A percentile compares a stretch with the other conserved stretches of the same genome.
Conservation (phyloP, 2,797 vertebrate species). For the Discoglossus pictus region DNA sequence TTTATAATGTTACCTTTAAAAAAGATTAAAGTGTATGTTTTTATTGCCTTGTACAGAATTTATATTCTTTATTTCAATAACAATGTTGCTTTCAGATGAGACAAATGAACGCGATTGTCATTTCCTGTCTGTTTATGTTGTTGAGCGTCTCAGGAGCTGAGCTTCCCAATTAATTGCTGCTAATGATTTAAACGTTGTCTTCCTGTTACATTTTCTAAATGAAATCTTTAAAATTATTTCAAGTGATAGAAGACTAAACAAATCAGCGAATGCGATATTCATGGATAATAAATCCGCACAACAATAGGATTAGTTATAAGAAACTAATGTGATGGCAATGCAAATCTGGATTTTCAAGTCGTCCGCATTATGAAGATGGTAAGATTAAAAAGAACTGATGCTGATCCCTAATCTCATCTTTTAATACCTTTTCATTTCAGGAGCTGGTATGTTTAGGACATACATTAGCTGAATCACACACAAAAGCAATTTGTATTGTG, state of each 20-base stretch:
- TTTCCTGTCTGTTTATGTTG: slow-evolving; percentile 8
- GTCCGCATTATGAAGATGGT: slow-evolving; percentile 48
- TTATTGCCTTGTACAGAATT: neutral
- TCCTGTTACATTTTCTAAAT: slow-evolving; percentile 46
- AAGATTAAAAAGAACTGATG: slow-evolving; percentile 48
- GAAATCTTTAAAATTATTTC: slow-evolving; percentile 45
- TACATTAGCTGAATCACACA: slow-evolving; percentile 50
- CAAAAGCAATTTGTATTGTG: slow-evolving; percentile 45
- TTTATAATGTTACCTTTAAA: slow-evolving; percentile 32
- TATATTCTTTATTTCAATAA: slow-evolving; percentile 1
- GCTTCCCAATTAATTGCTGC: slow-evolving; percentile 41
- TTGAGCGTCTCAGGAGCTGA: neutral
- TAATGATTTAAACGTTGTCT: slow-evolving; percentile 46
- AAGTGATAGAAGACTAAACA: slow-evolving; percentile 38
- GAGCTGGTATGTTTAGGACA: slow-evolving; percentile 48
- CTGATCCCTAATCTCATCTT: slow-evolving; percentile 41
- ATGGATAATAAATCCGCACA: slow-evolving; percentile 34
- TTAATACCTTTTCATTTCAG: slow-evolving; percentile 51
- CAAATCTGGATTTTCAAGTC: slow-evolving; percentile 46
- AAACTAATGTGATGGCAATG: slow-evolving; percentile 46
- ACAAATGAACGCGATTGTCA: neutral
- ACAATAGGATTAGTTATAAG: slow-evolving; percentile 47
- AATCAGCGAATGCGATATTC: neutral
- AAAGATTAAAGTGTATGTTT: slow-evolving; percentile 30
- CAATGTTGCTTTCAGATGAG: neutral